Conservation (phyloP, 2,113 vertebrate genomes). For the Candoia aspera region DNA sequence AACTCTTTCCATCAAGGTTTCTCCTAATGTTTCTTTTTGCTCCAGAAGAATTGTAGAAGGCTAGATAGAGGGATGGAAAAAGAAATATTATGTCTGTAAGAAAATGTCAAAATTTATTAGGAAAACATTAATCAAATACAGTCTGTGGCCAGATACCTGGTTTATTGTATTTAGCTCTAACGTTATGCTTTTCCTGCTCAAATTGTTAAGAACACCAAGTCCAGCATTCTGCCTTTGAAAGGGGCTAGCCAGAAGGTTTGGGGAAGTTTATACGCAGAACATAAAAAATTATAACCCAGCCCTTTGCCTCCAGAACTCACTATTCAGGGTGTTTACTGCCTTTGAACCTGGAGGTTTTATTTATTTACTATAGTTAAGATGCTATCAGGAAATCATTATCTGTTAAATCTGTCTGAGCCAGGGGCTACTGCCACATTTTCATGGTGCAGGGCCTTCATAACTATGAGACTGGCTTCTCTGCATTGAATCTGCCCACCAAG, state of each 20-base stretch:
- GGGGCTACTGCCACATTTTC: background rate
- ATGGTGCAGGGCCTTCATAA: background rate
- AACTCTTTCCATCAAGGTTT: background rate
- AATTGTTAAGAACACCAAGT: background rate
- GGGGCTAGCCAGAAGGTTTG: background rate
- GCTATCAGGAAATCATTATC: background rate
- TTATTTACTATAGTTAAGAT: background rate
- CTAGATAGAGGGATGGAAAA: background rate
- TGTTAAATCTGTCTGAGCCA: background rate
- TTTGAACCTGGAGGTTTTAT: background rate
- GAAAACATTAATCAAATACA: background rate
- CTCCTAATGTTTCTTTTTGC: background rate
- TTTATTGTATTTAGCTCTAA: background rate
- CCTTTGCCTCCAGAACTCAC: background rate
- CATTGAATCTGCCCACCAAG: background rate
- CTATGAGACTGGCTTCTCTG: background rate
- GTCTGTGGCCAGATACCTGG: background rate
- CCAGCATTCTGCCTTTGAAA: background rate
- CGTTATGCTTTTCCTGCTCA: background rate
- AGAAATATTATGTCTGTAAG: background rate
- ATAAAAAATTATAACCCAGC: background rate
- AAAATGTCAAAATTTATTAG: background rate
- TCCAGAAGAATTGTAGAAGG: background rate
- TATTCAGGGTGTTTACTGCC: background rate
- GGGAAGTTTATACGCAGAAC: background rate